Evolutionary conservation across 2,797 vertebrate genomes (phyloP), one percentile per base, ranked within the genome.

Genomic region (Acestrorhynchus altus): DNA sequence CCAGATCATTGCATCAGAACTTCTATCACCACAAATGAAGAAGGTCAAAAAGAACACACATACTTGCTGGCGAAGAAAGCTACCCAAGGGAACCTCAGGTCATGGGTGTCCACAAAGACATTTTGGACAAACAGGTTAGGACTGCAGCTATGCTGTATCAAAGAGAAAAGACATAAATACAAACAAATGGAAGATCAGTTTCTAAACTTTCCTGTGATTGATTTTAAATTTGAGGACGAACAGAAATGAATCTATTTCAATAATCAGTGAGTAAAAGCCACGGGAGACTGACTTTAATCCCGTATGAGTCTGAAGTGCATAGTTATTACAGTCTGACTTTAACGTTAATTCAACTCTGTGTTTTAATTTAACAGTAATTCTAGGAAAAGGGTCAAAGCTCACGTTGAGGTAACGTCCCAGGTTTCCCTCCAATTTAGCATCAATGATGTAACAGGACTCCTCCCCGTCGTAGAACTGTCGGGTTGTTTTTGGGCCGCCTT

Each of bases 21-120:
- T 7, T 20, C 11, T 54, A 22, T 10, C 20, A 22, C 9, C 20
- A 22, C 12, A 22, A 10, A 35, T 46, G 35, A 67, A 54, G 1
- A 56, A 67, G 40, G 28, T 11, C 59, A 18, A 26, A 31, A 7
- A 42, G 10, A 39, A 28, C 44, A 2, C 60, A 92, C 97, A 94
- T 91, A 99, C 98, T 99, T 99, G 98, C 98, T 99, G 85, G 98
- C 98, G 7, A 99, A 99, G 91, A 99, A 99, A 1, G 98, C 98
- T 44, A 99, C 98, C 97, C 98, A 99, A 2, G 98, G 98, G 87
- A 99, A 99, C 57, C 97, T 94, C 68, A 99, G 92, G 82, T 99
- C 98, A 0, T 99, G 97, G 0, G 98, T 99, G 85, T 99, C 98
- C 88, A 99, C 98, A 2, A 99, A 99, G 59, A 99, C 97, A 1